Evolutionary conservation across 2,113 vertebrate genomes (phyloP), one percentile per base, ranked within the genome.

Genomic region (Alaudala cheleensis): DNA sequence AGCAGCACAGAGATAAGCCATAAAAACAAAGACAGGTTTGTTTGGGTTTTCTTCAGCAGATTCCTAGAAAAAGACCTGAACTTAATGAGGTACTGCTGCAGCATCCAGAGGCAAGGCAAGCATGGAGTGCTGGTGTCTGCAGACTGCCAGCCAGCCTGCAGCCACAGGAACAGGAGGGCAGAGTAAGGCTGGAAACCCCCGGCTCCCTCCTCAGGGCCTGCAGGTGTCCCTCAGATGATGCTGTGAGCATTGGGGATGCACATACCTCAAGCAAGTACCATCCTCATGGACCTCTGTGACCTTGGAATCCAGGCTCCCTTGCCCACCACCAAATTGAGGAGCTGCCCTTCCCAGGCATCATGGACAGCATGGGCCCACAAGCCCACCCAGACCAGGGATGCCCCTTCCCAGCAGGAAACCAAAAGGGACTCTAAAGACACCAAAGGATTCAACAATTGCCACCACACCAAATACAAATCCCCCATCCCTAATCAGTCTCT

Each of bases 281-380:
- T n/a, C 9, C 2, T 16, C 6, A 1, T 23, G 39, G 28, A 17
- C 13, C 25, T 12, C 26, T 11, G 33, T 21, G 26, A 74, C 20
- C 26, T 26, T 45, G 3, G 1, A 79, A 18, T 29, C 45, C 51
- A n/a, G 34, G 22, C 15, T 89, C 34, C 14, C 29, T 44, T 72
- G 26, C 26, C 37, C 28, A 49, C 12, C 2, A 4, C 13, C 62
- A 9, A 45, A 31, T 4, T 54, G 34, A 15, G 65, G 65, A 67
- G 12, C 22, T 69, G 45, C 23, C 60, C 33, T 64, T 49, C 42
- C 64, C 23, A 28, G 72, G 14, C 69, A 65, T 6, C 4, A 0
- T 2, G 31, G 53, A 37, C n/a, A 77, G 23, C 23, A 15, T 2
- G 9, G 22, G 24, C 37, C 9, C 50, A 39, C 0, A 0, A 80